A percentile compares a stretch with the other conserved stretches of the same genome.
These are phyloP conservation scores for Ancistrus triradiatus DNA, from an alignment of 2,113 vertebrate genomes.

Conservation along the genomic window DNA sequence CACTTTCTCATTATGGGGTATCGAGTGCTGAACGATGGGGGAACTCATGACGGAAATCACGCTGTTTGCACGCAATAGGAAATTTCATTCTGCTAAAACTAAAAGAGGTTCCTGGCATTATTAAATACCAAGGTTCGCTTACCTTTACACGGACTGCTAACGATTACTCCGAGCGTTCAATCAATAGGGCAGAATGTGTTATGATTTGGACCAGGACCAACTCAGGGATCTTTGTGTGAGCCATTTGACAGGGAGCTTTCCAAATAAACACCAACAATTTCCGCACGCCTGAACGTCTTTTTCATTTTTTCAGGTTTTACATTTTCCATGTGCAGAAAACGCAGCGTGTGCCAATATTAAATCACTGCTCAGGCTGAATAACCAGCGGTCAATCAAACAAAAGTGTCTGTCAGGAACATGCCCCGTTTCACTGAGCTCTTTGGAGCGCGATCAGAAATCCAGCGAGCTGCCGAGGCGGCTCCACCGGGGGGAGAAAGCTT, in stretches of 20 bases:
- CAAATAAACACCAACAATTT: background rate
- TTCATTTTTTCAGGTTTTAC: slow-evolving; percentile 5
- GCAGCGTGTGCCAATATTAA: background rate
- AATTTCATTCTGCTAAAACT: no score
- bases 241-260: slow-evolving; percentile 1
- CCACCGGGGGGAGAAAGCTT: slow-evolving; percentile 23
- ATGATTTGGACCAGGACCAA: no score
- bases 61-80: no score
- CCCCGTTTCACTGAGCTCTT: slow-evolving; percentile 1
- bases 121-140: no score
- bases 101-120: no score
- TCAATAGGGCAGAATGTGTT: no score
- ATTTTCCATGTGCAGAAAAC: slow-evolving; percentile 7
- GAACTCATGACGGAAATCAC: no score
- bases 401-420: slow-evolving; percentile 33
- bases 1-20: no score
- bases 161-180: no score
- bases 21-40: no score
- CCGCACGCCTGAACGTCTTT: background rate
- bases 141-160: no score
- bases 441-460: slow-evolving; percentile 56
- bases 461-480: slow-evolving; percentile 29
- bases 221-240: no score
- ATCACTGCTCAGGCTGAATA: background rate
- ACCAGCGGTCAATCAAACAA: slow-evolving; percentile 38